Base-by-base conservation (phyloP, 2,888 invertebrate species). In the Harmothoe impar region DNA sequence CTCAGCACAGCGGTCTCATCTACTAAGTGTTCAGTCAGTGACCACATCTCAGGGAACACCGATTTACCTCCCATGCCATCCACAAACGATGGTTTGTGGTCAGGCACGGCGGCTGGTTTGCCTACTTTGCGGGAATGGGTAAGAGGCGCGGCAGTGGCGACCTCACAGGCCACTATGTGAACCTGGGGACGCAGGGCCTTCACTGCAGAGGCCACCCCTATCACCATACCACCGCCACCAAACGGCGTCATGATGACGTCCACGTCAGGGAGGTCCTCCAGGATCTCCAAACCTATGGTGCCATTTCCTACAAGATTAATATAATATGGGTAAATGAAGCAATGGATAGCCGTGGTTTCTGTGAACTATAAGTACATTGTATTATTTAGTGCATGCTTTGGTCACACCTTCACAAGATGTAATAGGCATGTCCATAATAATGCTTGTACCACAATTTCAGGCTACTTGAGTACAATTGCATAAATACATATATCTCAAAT, bases 1-100 rank as follows among this genome's bases (percentile, higher is more conserved):
- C 90, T 93, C 5, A 95, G 93, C 15, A 94, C 94, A 12, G 94
- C 90, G 0, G 95, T 94, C 25, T 92, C 94, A 54, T 93, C 92
- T 5, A 95, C 91, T 0, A 94, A 91, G 43, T 92, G 91, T 15
- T 93, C 89, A 0, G 94, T 94, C 54, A 94, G 90, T 1, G 93
- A 93, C 95, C 95, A 95, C 94, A 95, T 95, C 56, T 94, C 93
- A 29, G 92, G 92, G 17, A 95, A 91, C 7, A 95, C 93, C 5
- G 93, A 91, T 89, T 93, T 93, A 0, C 94, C 93, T 7, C 95
- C 94, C 91, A 95, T 95, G 10, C 95, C 95, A 92, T 95, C 95
- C 0, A 95, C 94, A 93, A 95, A 95, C 33, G 93, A 93, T 10
- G 94, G 89, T 15, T 90, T 93, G 91, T 94, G 94, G n/a, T 93